phyloP scores from a whole-genome alignment of 2,113 vertebrate species.

The Taurulus bubalis region DNA sequence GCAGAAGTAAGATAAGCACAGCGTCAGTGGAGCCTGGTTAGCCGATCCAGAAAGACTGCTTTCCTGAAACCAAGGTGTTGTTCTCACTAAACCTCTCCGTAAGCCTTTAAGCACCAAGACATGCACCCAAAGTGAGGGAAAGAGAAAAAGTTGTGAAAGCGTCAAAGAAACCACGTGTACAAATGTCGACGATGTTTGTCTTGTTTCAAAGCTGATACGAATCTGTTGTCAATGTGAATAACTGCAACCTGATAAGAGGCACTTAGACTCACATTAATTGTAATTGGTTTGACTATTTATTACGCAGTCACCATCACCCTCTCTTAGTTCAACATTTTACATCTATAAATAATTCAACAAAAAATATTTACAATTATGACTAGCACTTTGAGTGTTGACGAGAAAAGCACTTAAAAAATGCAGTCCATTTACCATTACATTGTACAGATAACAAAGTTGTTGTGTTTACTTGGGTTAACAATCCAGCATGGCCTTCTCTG shows the following conservation, averaged over 20 bases:
- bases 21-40: constrained; percentile 30
- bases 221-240: background rate
- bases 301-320: background rate
- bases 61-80: constrained; percentile 45
- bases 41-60: constrained; percentile 52
- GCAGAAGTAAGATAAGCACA: constrained; percentile 32
- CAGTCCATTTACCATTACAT: background rate
- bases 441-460: background rate
- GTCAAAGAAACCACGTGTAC: constrained; percentile 16
- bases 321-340: background rate
- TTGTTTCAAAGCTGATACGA: background rate
- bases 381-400: background rate
- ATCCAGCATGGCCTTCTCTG: background rate
- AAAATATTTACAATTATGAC: background rate
- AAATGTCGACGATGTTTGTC: constrained; percentile 3
- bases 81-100: constrained; percentile 37
- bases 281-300: background rate
- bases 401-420: background rate
- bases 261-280: background rate
- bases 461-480: background rate
- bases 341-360: background rate
- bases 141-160: constrained; percentile 8
- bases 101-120: constrained; percentile 49
- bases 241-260: background rate
- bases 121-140: constrained; percentile 11